phyloP scores from a whole-genome alignment of 2,888 invertebrate genomes.

The Sicus ferrugineus region DNA sequence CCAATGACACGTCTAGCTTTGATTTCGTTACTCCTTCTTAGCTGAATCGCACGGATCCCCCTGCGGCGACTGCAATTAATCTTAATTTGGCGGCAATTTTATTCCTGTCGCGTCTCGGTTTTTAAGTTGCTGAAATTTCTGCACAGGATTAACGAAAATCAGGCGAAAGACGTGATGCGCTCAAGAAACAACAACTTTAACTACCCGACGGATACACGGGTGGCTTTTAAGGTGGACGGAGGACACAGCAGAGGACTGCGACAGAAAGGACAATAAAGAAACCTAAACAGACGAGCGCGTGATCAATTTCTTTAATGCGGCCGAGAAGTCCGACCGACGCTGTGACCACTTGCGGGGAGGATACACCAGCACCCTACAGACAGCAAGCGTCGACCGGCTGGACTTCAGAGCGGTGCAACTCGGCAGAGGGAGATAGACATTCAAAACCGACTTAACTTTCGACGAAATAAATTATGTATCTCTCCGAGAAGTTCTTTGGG shows the following conservation, averaged over 20 bases:
- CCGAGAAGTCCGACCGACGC: slow-evolving; percentile 22
- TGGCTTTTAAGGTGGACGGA: neutral
- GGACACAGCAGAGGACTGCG: slow-evolving; percentile 39
- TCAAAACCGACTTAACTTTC: no score
- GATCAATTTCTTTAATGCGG: slow-evolving; percentile 51
- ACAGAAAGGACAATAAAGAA: slow-evolving; percentile 17
- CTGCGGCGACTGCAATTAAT: slow-evolving; percentile 51
- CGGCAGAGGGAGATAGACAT: no score
- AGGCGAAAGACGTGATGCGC: slow-evolving; percentile 58
- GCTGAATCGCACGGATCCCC: no score
- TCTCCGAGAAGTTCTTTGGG: no score
- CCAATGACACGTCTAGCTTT: neutral
- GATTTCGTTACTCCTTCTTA: neutral
- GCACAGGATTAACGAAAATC: slow-evolving; percentile 53
- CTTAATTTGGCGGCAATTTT: slow-evolving; percentile 45
- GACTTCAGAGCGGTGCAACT: no score
- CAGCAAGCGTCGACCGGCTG: no score
- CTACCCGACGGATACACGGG: slow-evolving; percentile 23
- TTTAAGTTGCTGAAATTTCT: slow-evolving; percentile 38
- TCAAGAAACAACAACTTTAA: slow-evolving; percentile 40
- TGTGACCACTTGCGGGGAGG: slow-evolving; percentile 10
- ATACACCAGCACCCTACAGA: slow-evolving; percentile 16
- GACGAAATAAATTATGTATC: no score
- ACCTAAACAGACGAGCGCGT: slow-evolving; percentile 48
- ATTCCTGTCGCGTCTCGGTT: slow-evolving; percentile 30